phyloP scores from a whole-genome alignment of 2,113 vertebrate species.

The Sebastes fasciatus region DNA sequence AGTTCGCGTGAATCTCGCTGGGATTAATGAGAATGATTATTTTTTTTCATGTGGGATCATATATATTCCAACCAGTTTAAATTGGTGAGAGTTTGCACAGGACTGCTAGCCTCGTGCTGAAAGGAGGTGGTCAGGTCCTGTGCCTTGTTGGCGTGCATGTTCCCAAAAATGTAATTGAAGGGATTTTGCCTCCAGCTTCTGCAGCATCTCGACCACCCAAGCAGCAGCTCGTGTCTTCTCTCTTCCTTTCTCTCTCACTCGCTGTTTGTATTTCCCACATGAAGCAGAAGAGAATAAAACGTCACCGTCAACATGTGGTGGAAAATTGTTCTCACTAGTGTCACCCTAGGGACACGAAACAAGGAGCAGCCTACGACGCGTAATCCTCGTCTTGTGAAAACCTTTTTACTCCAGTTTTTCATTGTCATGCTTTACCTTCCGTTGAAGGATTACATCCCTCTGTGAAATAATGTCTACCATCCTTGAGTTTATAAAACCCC shows the following conservation, averaged over 20 bases:
- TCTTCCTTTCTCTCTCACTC: background rate
- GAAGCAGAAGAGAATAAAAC: background rate
- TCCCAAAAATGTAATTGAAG: background rate
- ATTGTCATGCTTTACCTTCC: background rate
- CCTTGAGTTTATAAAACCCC: conserved; percentile 12
- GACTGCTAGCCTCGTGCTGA: background rate
- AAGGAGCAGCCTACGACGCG: background rate
- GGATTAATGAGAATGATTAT: conserved; percentile 25
- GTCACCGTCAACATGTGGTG: conserved; percentile 3
- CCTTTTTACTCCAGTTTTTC: background rate
- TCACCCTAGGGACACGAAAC: background rate
- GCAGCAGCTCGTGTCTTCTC: background rate
- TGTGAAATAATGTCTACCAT: background rate
- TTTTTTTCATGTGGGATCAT: background rate
- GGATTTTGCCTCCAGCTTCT: background rate
- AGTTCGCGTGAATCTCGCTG: conserved; percentile 27
- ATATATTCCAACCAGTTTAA: conserved; percentile 37
- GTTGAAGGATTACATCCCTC: background rate
- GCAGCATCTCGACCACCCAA: background rate
- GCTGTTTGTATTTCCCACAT: background rate
- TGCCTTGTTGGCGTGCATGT: background rate
- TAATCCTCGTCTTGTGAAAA: background rate
- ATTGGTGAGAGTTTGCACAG: conserved; percentile 12
- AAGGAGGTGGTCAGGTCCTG: background rate
- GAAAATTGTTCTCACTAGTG: conserved; percentile 3